These are phyloP conservation scores for Daboia siamensis DNA, from an alignment of 2,113 vertebrate species.

Conservation along the genomic window DNA sequence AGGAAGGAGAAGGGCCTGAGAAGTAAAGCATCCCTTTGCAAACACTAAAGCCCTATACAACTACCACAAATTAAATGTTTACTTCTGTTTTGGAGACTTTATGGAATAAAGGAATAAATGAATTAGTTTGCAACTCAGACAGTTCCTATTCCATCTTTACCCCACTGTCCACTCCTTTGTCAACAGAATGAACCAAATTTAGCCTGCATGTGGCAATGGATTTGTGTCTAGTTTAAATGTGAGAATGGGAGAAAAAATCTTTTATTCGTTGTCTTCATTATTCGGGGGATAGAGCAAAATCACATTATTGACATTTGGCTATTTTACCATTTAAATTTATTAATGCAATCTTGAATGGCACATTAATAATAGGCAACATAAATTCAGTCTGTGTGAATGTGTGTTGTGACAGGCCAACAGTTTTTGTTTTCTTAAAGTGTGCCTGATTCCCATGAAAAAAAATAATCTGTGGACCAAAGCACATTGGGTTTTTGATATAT, in stretches of 20 bases:
- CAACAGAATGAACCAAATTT: neutral
- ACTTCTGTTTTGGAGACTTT: neutral
- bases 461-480: neutral
- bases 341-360: neutral
- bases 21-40: neutral
- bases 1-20: neutral
- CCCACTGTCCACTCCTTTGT: neutral
- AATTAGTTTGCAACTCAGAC: neutral
- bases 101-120: neutral
- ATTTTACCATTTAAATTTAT: neutral
- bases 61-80: neutral
- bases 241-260: neutral
- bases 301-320: neutral
- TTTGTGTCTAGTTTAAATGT: neutral
- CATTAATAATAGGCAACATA: neutral
- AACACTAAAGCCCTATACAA: neutral
- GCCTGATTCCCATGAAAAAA: neutral
- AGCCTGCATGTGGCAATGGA: neutral
- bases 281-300: neutral
- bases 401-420: neutral
- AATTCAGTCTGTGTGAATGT: neutral
- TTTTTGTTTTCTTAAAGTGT: neutral
- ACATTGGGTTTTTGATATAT: neutral
- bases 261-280: neutral
- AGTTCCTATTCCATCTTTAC: neutral